A percentile compares a stretch with the other conserved stretches of the same genome.
phyloP scores from a whole-genome alignment of 2,888 invertebrate genomes.

The Sesamia inferens region DNA sequence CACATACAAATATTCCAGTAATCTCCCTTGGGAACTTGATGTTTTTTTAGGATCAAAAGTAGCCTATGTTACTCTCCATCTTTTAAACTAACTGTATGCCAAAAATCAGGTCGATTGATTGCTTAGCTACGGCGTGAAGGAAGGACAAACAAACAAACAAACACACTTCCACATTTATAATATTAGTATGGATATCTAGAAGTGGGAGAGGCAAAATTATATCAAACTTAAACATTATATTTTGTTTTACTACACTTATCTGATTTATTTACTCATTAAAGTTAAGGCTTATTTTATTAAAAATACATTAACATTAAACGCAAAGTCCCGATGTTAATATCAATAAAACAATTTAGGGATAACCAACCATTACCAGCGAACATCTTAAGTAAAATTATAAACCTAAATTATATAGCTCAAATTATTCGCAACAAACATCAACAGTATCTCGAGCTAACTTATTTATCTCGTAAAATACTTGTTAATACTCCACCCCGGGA shows the following conservation, averaged over 20 bases:
- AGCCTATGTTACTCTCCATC: too few relatives aligned
- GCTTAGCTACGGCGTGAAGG: too few relatives aligned
- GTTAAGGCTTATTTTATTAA: not conserved
- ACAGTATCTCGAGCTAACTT: constrained; percentile 85
- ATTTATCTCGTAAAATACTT: constrained; percentile 88
- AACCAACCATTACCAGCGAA: constrained; percentile 9
- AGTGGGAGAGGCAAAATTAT: not conserved
- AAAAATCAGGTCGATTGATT: too few relatives aligned
- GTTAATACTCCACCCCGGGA: constrained; percentile 85
- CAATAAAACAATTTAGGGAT: constrained; percentile 36
- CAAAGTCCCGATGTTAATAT: constrained; percentile 17
- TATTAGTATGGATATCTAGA: too few relatives aligned
- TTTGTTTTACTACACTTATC: not conserved
- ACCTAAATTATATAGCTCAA: constrained; percentile 55
- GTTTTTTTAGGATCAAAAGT: too few relatives aligned
- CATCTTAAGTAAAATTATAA: constrained; percentile 48
- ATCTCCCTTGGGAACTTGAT: too few relatives aligned
- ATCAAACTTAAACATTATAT: not conserved
- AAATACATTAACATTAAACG: not conserved
- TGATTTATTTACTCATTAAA: not conserved
- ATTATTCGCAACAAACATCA: constrained; percentile 74
- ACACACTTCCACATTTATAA: too few relatives aligned
- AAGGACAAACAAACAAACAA: too few relatives aligned
- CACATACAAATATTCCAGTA: too few relatives aligned
- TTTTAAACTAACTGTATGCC: too few relatives aligned